Conservation (phyloP, 2,888 invertebrate species). For the Pardosa pseudoannulata region DNA sequence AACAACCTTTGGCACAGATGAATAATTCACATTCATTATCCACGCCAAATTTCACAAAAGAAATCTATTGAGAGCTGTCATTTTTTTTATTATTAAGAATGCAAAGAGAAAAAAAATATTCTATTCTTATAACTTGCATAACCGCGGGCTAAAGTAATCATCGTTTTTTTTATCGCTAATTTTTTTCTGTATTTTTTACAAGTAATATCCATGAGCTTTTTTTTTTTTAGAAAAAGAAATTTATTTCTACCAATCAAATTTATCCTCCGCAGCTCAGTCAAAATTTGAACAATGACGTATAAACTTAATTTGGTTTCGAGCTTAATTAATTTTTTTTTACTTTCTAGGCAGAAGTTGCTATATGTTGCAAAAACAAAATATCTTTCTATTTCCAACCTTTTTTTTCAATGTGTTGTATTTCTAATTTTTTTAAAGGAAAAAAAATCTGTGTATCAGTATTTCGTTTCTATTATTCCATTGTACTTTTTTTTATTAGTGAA, state of each 20-base stretch:
- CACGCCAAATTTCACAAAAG: slow-evolving; percentile 53
- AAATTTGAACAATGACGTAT: slow-evolving; percentile 61
- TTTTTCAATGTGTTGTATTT: too few relatives aligned
- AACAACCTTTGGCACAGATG: slow-evolving; percentile 50
- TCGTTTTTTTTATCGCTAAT: background rate
- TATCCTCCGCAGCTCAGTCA: slow-evolving; percentile 58
- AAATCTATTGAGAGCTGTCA: slow-evolving; percentile 13
- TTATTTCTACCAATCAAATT: slow-evolving; percentile 56
- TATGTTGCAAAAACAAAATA: slow-evolving; percentile 40
- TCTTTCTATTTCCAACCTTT: slow-evolving; percentile 23
- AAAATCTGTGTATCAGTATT: slow-evolving; percentile 15
- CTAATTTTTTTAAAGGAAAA: too few relatives aligned
- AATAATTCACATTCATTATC: slow-evolving; percentile 55
- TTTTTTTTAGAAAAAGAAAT: slow-evolving; percentile 38
- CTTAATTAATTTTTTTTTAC: slow-evolving; percentile 49
- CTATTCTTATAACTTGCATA: slow-evolving; percentile 22
- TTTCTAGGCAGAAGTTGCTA: background rate
- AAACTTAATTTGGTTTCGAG: slow-evolving; percentile 56
- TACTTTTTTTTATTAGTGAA: background rate
- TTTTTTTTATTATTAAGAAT: slow-evolving; percentile 9
- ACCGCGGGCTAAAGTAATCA: slow-evolving; percentile 29
- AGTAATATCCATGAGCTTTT: slow-evolving; percentile 2
- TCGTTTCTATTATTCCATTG: slow-evolving; percentile 1
- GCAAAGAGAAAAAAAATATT: slow-evolving; percentile 3
- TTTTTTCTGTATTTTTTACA: background rate